Conservation (phyloP, 2,113 vertebrate genomes). For the Elachura formosa region DNA sequence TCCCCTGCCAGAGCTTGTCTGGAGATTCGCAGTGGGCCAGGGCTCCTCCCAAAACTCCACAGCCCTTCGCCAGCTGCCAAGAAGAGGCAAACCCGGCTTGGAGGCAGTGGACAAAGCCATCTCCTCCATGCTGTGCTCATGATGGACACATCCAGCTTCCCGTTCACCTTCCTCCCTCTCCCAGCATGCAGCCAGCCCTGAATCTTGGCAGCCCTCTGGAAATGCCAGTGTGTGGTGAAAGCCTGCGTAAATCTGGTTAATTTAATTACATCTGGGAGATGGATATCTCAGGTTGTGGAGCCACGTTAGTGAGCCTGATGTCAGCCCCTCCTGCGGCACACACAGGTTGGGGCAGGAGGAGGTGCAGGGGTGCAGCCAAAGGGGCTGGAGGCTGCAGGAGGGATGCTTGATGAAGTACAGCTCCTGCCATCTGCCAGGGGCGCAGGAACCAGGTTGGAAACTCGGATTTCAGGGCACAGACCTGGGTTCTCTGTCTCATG, state of each 20-base stretch:
- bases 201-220: not conserved
- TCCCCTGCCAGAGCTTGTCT: not conserved
- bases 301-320: slow-evolving; percentile 29
- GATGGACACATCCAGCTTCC: not conserved
- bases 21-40: not conserved
- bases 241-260: slow-evolving; percentile 2
- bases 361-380: not conserved
- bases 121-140: not conserved
- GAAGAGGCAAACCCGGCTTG: not conserved
- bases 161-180: not conserved
- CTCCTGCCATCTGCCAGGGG: not conserved
- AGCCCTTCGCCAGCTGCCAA: not conserved
- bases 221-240: slow-evolving; percentile 1
- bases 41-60: not conserved
- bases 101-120: not conserved
- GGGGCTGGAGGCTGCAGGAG: slow-evolving; percentile 26
- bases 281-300: slow-evolving; percentile 42
- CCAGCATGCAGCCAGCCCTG: not conserved
- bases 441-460: not conserved
- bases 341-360: slow-evolving; percentile 63
- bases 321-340: slow-evolving; percentile 57
- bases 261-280: slow-evolving; percentile 53
- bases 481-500: not conserved
- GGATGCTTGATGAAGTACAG: not conserved
- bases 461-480: not conserved